Evolutionary conservation across 2,797 vertebrate genomes (phyloP), one percentile per base, ranked within the genome.

Genomic region (Pampus argenteus): DNA sequence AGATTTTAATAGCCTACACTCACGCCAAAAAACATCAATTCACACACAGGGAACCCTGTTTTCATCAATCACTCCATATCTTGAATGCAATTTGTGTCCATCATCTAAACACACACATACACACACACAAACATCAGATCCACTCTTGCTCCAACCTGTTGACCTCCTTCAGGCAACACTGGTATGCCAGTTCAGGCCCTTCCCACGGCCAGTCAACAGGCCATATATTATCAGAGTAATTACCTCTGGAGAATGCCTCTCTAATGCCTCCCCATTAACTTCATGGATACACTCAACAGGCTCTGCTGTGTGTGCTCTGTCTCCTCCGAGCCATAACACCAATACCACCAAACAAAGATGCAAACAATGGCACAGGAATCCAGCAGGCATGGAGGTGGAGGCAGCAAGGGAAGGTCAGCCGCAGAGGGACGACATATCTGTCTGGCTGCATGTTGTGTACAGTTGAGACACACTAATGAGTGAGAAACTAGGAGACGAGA

Each of bases 181-280:
- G 87, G 86, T 84, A 91, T 88, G 86, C 67, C 68, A 60, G 71
- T 49, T 74, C 66, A 78, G 52, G 75, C 76, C 74, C 83, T 87
- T 86, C 84, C 74, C 89, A 88, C 71, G 36, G 76, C 70, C 76
- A 70, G 88, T 74, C 88, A 89, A 83, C 84, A 82, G 83, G 78
- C 81, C 88, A 50, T 91, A 85, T 88, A 89, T 91, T 86, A 90
- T 85, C 83, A 56, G 83, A 84, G 74, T 79, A 90, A 91, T 92
- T 89, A 87, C 86, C 84, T 83, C 64, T 20, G 61, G 76, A 89
- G 86, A 89, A 85, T 83, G 82, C 75, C 79, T 89, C 78, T 81
- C 83, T 79, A 83, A 88, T 80, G 67, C 70, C 47, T 85, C 14
- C 44, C 68, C 67, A 82, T 88, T 86, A 81, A 66, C 85, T 76